Conservation (phyloP, 2,797 vertebrate species). For the Triplophysa yarkandensis region DNA sequence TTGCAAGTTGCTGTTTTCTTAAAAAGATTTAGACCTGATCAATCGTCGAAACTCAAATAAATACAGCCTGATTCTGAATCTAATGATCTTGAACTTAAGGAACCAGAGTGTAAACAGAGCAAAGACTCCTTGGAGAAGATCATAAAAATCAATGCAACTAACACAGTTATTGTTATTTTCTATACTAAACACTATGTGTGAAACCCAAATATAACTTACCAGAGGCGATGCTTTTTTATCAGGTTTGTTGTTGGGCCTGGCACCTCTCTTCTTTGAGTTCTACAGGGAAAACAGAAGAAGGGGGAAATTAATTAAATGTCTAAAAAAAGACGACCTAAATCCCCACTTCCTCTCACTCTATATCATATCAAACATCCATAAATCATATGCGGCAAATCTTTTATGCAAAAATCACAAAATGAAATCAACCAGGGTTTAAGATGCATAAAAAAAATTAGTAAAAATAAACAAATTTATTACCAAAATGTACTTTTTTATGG, state of each 20-base stretch:
- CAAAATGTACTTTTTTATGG: too few relatives aligned
- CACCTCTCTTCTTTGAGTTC: constrained; percentile 92
- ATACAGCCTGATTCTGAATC: not conserved
- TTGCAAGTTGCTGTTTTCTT: not conserved
- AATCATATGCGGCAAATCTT: constrained; percentile 58
- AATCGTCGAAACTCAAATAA: not conserved
- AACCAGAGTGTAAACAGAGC: not conserved
- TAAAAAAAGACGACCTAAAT: constrained; percentile 1
- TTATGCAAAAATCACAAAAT: too few relatives aligned
- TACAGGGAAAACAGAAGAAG: constrained; percentile 64
- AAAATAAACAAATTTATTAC: too few relatives aligned
- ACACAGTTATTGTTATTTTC: not conserved
- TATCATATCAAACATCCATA: constrained; percentile 58
- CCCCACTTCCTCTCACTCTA: not conserved
- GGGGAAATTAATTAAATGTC: constrained; percentile 23
- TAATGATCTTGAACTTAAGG: not conserved
- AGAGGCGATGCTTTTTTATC: constrained; percentile 89
- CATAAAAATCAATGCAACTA: not conserved
- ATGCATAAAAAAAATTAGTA: too few relatives aligned
- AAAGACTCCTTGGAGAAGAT: not conserved
- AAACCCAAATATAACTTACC: constrained; percentile 82
- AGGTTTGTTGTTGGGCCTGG: constrained; percentile 85
- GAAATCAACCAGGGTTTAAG: too few relatives aligned
- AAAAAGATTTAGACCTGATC: not conserved
- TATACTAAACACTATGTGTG: not conserved